These are phyloP conservation scores for Terebella lapidaria DNA, from an alignment of 2,888 invertebrate genomes.

Conservation along the genomic window DNA sequence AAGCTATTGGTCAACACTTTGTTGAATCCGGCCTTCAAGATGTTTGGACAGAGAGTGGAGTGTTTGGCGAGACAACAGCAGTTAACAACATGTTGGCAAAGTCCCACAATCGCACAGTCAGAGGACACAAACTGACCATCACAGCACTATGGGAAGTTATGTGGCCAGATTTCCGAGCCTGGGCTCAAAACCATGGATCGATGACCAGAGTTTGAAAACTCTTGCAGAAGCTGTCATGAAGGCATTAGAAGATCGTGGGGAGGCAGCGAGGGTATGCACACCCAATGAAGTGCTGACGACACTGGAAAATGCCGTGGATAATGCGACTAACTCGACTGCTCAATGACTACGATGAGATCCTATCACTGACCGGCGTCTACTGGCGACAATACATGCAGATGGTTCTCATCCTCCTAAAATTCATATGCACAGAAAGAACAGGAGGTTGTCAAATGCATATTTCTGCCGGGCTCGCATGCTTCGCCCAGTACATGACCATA, in stretches of 20 bases:
- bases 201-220: background rate
- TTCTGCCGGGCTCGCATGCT: conserved; percentile 1
- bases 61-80: conserved; percentile 16
- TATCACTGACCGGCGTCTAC: background rate
- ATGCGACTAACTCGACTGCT: no score
- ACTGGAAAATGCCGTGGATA: no score
- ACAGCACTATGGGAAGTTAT: conserved; percentile 2
- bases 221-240: no score
- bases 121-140: conserved; percentile 14
- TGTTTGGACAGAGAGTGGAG: conserved; percentile 13
- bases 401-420: background rate
- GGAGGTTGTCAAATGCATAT: conserved; percentile 1
- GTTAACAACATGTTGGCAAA: conserved; percentile 13
- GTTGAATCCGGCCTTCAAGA: conserved; percentile 12
- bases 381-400: conserved; percentile 7
- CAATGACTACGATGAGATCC: background rate
- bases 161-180: background rate
- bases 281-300: no score
- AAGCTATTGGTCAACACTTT: conserved; percentile 12
- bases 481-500: conserved; percentile 7
- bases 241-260: no score
- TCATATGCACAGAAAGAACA: background rate
- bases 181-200: background rate
- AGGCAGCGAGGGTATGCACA: no score
- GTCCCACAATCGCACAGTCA: conserved; percentile 9